Percentiles rank a stretch among this genome's conserved stretches.
Conservation (phyloP, 2,113 vertebrate species). For the Tursiops truncatus region DNA sequence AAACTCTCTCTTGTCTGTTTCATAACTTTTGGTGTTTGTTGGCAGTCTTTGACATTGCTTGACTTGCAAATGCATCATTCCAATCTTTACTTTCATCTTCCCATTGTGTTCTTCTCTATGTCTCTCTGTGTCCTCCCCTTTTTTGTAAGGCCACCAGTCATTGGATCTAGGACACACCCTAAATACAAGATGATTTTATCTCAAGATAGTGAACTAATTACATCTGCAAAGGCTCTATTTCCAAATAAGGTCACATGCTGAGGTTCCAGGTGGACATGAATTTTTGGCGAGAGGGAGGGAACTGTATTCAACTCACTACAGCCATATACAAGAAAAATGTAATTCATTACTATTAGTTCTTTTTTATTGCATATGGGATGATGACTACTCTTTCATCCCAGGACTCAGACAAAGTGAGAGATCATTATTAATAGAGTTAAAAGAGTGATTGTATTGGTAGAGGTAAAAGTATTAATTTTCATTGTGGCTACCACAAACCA, state of each 20-base stretch:
- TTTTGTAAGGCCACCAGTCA: not conserved
- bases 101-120: not conserved
- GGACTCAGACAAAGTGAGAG: not conserved
- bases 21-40: not conserved
- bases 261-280: not conserved
- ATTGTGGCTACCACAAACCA: rapidly evolving
- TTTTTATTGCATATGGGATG: not conserved
- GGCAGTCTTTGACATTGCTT: not conserved
- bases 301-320: not conserved
- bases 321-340: not conserved
- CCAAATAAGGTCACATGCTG: not conserved
- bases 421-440: not conserved
- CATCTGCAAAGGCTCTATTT: not conserved
- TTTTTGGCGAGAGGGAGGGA: not conserved
- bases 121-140: not conserved
- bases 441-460: not conserved
- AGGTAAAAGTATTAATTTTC: not conserved
- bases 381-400: not conserved
- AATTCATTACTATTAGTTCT: not conserved
- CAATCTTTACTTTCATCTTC: not conserved
- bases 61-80: not conserved
- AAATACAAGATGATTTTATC: not conserved
- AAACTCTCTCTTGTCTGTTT: not conserved
- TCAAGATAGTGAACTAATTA: not conserved
- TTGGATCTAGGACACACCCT: not conserved